Conservation (phyloP, 2,888 invertebrate species). For the Agrochola macilenta region DNA sequence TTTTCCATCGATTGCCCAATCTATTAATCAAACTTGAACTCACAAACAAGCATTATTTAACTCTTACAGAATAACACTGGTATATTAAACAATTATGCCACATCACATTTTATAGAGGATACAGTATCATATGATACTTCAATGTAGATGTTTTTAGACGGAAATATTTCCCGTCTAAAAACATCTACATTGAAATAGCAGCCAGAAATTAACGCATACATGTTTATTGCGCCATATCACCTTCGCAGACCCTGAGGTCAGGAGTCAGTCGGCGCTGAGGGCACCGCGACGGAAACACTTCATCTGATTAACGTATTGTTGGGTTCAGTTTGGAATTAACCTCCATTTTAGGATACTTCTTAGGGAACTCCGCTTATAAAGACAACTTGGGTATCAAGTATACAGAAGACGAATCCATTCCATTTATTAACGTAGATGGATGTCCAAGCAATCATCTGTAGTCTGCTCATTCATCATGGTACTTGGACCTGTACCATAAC, state of each 20-base stretch:
- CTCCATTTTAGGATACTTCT: not conserved
- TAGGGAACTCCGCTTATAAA: not conserved
- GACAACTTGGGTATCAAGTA: not conserved
- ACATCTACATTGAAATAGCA: conserved; percentile 41
- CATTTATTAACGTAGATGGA: not conserved
- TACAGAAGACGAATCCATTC: not conserved
- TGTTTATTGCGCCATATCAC: conserved; percentile 48
- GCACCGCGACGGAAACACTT: conserved; percentile 49
- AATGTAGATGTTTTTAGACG: no score
- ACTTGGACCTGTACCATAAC: not conserved
- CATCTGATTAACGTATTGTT: conserved; percentile 46
- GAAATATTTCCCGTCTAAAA: conserved; percentile 5
- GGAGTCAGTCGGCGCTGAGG: conserved; percentile 35
- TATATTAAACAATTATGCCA: not conserved
- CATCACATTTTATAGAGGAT: not conserved
- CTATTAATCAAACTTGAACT: not conserved
- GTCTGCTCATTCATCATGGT: not conserved
- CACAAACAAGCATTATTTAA: no score
- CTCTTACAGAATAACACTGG: not conserved
- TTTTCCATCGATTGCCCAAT: not conserved
- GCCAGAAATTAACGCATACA: conserved; percentile 39
- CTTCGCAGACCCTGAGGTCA: conserved; percentile 43
- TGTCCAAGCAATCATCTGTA: not conserved
- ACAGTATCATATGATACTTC: no score
- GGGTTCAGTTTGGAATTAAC: not conserved